A percentile compares a stretch with the other conserved stretches of the same genome.
Evolutionary conservation across 2,888 invertebrate species (phyloP).

Genomic region (Drosophila diplacantha): DNA sequence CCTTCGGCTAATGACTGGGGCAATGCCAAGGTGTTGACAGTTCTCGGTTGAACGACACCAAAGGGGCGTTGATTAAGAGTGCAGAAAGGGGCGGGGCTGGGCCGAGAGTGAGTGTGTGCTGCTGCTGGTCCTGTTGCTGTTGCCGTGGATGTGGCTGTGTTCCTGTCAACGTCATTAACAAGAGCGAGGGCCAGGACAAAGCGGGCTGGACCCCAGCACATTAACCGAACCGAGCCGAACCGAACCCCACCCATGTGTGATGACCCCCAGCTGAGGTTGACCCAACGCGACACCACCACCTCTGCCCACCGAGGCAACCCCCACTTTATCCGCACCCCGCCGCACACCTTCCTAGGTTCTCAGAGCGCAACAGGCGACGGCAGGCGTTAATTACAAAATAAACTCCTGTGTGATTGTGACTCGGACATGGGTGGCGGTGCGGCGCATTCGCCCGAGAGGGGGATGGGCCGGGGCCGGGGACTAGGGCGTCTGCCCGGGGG

Average conservation of each 20-base stretch:
- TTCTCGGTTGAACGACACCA: constrained; percentile 20
- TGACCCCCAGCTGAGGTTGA: constrained; percentile 40
- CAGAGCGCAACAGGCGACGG: constrained; percentile 59
- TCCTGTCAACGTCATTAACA: constrained; percentile 73
- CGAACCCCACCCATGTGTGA: constrained; percentile 20
- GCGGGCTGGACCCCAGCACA: constrained; percentile 14
- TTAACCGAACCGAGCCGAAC: constrained; percentile 26
- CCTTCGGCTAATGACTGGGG: constrained; percentile 22
- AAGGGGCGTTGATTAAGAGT: constrained; percentile 37
- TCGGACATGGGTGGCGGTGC: constrained; percentile 10
- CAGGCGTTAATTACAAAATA: constrained; percentile 78
- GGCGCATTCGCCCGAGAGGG: neutral
- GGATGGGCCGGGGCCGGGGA: constrained; percentile 20
- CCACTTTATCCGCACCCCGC: neutral
- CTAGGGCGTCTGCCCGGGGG: neutral
- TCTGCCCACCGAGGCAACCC: neutral
- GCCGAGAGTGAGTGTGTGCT: neutral
- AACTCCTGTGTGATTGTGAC: constrained; percentile 70
- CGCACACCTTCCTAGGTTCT: constrained; percentile 50
- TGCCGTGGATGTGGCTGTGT: constrained; percentile 10
- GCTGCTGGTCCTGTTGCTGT: constrained; percentile 11
- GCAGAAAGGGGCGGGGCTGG: constrained; percentile 5
- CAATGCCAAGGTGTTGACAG: constrained; percentile 39
- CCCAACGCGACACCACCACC: constrained; percentile 15
- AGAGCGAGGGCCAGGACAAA: constrained; percentile 33